phyloP scores from a whole-genome alignment of 2,113 vertebrate genomes.

The Clarias batrachus region DNA sequence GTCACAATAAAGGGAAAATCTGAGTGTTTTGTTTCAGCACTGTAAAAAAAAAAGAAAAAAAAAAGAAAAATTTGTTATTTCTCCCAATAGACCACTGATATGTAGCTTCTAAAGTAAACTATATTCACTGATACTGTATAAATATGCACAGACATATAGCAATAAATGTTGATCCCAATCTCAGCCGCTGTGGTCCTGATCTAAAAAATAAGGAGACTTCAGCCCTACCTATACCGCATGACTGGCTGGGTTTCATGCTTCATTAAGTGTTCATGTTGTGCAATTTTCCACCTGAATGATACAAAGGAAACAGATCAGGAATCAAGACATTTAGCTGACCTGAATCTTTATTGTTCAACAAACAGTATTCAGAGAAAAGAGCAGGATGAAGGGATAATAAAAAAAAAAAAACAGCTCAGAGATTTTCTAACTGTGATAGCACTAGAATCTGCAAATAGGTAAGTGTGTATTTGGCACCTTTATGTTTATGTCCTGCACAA shows the following conservation, averaged over 20 bases:
- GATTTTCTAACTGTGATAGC: neutral
- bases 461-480: neutral
- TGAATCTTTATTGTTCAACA: neutral
- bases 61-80: too few species aligned
- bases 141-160: neutral
- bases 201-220: slow-evolving; percentile 51
- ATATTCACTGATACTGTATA: neutral
- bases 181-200: neutral
- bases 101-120: neutral
- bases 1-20: too few species aligned
- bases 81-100: neutral
- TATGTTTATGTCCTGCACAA: neutral
- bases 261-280: slow-evolving; percentile 40
- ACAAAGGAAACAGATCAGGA: neutral
- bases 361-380: neutral
- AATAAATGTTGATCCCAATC: neutral
- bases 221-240: slow-evolving; percentile 27
- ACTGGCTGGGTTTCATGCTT: slow-evolving; percentile 39
- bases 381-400: neutral
- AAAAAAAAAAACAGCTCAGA: neutral
- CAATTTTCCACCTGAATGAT: neutral
- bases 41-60: too few species aligned
- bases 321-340: neutral
- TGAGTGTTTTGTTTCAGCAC: too few species aligned
- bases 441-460: neutral